Base-by-base conservation (phyloP, 2,888 invertebrate genomes). In the Athalia rosae region DNA sequence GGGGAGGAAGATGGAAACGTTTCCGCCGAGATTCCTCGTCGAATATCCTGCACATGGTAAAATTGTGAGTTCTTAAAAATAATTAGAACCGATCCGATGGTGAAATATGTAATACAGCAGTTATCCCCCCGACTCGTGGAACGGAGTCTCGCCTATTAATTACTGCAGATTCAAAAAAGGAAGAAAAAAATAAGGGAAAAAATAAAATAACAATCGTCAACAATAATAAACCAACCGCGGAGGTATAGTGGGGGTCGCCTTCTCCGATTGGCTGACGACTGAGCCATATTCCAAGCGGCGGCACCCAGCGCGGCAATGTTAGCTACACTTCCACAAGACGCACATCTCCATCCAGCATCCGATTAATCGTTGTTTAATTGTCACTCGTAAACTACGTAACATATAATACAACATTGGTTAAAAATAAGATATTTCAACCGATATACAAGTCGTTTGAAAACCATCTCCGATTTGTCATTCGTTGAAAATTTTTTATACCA, bases 221-320 rank as follows among this genome's bases (percentile, higher is more conserved):
- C 74, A 74, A 74, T 62, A 74, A 74, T 74, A 74, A 47, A 74
- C 61, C 53, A 73, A 50, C 62, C 82, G 82, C 76, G 77, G 77
- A 80, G 78, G 78, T 71, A 81, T 80, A 79, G 84, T 83, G 84
- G 80, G 79, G 80, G 80, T 83, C 85, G 84, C 84, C 84, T 81
- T 82, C 85, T 85, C 85, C 84, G 85, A 88, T 89, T 89, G 89
- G 89, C 84, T 85, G 85, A 86, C 86, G 87, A 84, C 85, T 85
- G 87, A 85, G 88, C 88, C 89, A 88, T 89, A 89, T 89, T 89
- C 88, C 86, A 87, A 88, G 87, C 87, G 86, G 84, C 85, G 87
- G 87, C 87, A 86, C 85, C 85, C 84, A 87, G 87, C 86, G 87
- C 86, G 88, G 88, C 88, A 88, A 88, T 87, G 87, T 87, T 87